A percentile compares a stretch with the other conserved stretches of the same genome.
These are phyloP conservation scores for Xiphophorus maculatus DNA, from an alignment of 2,113 vertebrate genomes.

Conservation along the genomic window DNA sequence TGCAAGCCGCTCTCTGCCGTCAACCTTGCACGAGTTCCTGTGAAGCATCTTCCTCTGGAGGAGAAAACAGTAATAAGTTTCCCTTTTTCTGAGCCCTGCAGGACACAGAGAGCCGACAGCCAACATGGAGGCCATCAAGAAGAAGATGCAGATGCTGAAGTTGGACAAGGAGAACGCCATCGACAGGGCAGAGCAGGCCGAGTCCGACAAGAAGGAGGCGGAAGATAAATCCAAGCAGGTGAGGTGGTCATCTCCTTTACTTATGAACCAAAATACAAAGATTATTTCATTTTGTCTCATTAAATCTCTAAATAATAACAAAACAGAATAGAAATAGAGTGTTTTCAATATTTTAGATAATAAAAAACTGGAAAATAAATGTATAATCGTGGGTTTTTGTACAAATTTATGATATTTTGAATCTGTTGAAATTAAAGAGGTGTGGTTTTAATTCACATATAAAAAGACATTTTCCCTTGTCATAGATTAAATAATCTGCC, in stretches of 20 bases:
- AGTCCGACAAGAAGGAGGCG: constrained; percentile 88
- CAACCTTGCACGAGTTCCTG: constrained; percentile 9
- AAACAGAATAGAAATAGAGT: not conserved
- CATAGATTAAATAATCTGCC: too few relatives aligned
- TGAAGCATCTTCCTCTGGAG: constrained; percentile 12
- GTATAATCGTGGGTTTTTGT: not conserved
- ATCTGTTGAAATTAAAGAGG: not conserved
- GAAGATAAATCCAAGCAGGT: constrained; percentile 95
- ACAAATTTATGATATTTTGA: not conserved
- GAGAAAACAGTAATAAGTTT: not conserved
- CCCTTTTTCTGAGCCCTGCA: not conserved
- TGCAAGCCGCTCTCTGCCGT: constrained; percentile 12
- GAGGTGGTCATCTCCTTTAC: constrained; percentile 44
- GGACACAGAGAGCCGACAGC: constrained; percentile 21
- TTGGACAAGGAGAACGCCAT: constrained; percentile 96
- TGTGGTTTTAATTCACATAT: not conserved
- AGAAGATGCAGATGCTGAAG: constrained; percentile 99
- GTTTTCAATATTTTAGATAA: too few relatives aligned
- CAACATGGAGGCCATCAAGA: constrained; percentile 97
- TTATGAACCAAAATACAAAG: not conserved
- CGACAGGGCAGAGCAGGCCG: constrained; percentile 91
- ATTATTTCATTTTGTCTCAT: not conserved
- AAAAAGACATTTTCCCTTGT: too few relatives aligned
- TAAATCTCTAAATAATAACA: not conserved
- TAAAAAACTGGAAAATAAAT: too few relatives aligned